Conservation (phyloP, 2,113 vertebrate genomes). For the Sterrhoptilus dennistouni region DNA sequence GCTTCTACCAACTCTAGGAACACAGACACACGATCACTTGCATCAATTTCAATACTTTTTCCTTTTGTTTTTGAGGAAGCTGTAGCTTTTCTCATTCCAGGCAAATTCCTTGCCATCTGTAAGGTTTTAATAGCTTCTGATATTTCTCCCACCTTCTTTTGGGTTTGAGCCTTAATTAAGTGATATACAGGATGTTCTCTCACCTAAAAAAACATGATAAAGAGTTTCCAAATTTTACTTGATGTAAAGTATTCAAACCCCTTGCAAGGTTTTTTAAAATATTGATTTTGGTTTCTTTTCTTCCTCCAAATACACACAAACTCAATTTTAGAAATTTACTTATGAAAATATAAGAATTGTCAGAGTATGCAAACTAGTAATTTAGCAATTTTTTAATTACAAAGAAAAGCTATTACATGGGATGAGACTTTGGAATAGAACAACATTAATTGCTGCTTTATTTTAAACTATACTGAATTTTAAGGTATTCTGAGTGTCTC, state of each 20-base stretch:
- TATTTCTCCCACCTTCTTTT: conserved; percentile 89
- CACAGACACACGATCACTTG: conserved; percentile 85
- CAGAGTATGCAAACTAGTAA: background rate
- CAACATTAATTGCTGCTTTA: background rate
- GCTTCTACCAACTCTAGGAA: conserved; percentile 92
- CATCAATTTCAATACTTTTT: conserved; percentile 80
- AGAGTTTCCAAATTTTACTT: background rate
- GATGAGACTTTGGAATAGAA: background rate
- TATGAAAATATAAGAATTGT: background rate
- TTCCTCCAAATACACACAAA: background rate
- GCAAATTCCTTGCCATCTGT: conserved; percentile 91
- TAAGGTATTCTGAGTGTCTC: background rate
- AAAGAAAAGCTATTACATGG: background rate
- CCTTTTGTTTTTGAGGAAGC: conserved; percentile 80
- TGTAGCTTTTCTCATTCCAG: conserved; percentile 81
- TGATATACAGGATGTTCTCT: conserved; percentile 92
- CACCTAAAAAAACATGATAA: conserved; percentile 71
- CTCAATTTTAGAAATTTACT: background rate
- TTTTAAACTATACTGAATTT: background rate
- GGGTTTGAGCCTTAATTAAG: conserved; percentile 91
- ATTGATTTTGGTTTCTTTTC: background rate
- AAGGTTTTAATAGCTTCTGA: conserved; percentile 92
- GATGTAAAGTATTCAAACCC: background rate
- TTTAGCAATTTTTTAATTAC: background rate
- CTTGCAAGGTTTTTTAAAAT: background rate